Base-by-base conservation (phyloP, 2,113 vertebrate species). In the Datnioides undecimradiatus region DNA sequence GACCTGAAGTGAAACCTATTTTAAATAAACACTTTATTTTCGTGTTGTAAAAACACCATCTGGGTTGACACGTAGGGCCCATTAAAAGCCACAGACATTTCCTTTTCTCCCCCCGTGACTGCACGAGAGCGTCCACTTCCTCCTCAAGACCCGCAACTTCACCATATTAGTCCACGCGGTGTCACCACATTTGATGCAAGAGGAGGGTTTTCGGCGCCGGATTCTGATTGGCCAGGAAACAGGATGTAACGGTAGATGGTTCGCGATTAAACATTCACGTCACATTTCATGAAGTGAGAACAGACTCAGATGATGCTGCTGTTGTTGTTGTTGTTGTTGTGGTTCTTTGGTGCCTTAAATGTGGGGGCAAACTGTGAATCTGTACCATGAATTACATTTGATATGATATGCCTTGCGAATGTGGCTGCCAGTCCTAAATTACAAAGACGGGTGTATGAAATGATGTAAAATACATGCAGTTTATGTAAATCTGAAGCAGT, bases 171-270 rank as follows among this genome's bases (percentile, higher is more conserved):
- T 69, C 36, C 5, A n/a, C 27, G 57, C 4, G 1, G 23, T 14
- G 38, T 51, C 13, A 29, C 25, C 8, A 10, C 34, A n/a, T 21
- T 38, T 27, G 9, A 31, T 33, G 25, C 5, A 16, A 16, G 29
- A 34, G 23, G 23, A 45, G 2, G 29, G 43, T 14, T 21, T 16
- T 16, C 0, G 13, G 19, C 19, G 29, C 10, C n/a, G 16, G 29
- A 11, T 64, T 63, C 1, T 59, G 43, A 66, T 14, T 59, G 59
- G 45, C 19, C 58, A 29, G 6, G 48, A 74, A 76, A 60, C 45
- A 76, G 45, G 45, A 77, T 7, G 19, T 58, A 55, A 65, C 4
- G 51, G 25, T 7, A 11, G 11, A 33, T 8, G 7, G 11, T 5
- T 64, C 58, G 54, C 23, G 14, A 11, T 23, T 14, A 70, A 62